Evolutionary conservation across 2,113 vertebrate species (phyloP).

Genomic region (Clarias batrachus): DNA sequence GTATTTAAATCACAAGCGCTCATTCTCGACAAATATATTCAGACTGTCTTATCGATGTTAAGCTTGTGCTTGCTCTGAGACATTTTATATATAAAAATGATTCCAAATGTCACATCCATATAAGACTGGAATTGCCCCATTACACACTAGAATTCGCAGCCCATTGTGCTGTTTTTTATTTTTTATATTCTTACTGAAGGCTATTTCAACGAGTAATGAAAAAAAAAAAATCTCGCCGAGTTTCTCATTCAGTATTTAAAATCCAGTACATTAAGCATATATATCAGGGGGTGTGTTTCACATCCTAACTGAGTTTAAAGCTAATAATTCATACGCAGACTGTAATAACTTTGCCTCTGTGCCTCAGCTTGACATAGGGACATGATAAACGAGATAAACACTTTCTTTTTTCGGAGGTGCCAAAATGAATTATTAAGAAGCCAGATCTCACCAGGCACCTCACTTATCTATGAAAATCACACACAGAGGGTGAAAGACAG

Average conservation of each 20-base stretch:
- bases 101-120: conserved; percentile 20
- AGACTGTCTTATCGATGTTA: neutral
- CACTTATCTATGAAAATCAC: conserved; percentile 57
- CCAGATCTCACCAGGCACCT: conserved; percentile 55
- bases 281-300: neutral
- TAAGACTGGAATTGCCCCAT: conserved; percentile 2
- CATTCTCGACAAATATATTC: neutral
- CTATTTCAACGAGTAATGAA: neutral
- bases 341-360: conserved; percentile 22
- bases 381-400: conserved; percentile 38
- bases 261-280: neutral
- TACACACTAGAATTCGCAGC: conserved; percentile 3
- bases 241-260: neutral
- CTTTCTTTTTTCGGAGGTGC: conserved; percentile 59
- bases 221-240: neutral
- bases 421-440: conserved; percentile 69
- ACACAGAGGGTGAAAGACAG: conserved; percentile 44
- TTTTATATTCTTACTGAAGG: neutral
- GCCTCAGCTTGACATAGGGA: conserved; percentile 9
- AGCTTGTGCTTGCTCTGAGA: neutral
- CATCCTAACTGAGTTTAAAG: conserved; percentile 1
- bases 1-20: neutral
- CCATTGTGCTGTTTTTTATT: neutral
- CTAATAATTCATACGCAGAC: conserved; percentile 20
- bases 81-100: neutral